Percentiles rank a stretch among this genome's conserved stretches.
Evolutionary conservation across 2,113 vertebrate species (phyloP).

Genomic region (Lophius piscatorius): DNA sequence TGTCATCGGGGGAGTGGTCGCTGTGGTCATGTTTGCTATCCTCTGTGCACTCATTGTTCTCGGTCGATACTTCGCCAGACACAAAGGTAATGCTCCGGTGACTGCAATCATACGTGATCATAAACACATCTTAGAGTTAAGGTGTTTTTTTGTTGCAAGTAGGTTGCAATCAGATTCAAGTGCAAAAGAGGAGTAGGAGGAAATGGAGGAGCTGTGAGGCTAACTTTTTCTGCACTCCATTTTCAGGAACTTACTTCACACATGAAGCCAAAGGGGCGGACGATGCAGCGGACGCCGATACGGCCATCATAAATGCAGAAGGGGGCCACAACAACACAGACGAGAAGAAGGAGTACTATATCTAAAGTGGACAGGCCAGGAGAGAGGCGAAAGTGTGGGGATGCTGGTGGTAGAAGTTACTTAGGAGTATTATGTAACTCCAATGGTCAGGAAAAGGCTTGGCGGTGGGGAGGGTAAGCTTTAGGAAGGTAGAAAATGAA

Average conservation of each 20-base stretch:
- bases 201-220: background rate
- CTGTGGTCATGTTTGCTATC: conserved; percentile 98
- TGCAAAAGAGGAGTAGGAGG: conserved; percentile 1
- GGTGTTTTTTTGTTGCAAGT: conserved; percentile 37
- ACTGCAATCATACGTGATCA: conserved; percentile 58
- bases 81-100: conserved; percentile 90
- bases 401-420: conserved; percentile 44
- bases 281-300: conserved; percentile 96
- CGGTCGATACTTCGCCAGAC: conserved; percentile 98
- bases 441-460: conserved; percentile 48
- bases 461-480: conserved; percentile 25
- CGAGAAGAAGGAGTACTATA: conserved; percentile 99
- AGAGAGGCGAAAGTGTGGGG: conserved; percentile 64
- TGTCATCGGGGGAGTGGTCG: conserved; percentile 96
- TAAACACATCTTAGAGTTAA: conserved; percentile 50
- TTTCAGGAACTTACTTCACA: conserved; percentile 97
- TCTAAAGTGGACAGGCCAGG: conserved; percentile 85
- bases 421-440: conserved; percentile 60
- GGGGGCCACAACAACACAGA: conserved; percentile 98
- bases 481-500: conserved; percentile 49
- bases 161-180: conserved; percentile 26
- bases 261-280: conserved; percentile 99
- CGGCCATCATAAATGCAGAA: conserved; percentile 99
- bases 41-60: conserved; percentile 97
- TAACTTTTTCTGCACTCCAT: conserved; percentile 50